Evolutionary conservation across 2,797 vertebrate species (phyloP), one percentile per base, ranked within the genome.

Genomic region (Acrossocheilus wenchowensis): DNA sequence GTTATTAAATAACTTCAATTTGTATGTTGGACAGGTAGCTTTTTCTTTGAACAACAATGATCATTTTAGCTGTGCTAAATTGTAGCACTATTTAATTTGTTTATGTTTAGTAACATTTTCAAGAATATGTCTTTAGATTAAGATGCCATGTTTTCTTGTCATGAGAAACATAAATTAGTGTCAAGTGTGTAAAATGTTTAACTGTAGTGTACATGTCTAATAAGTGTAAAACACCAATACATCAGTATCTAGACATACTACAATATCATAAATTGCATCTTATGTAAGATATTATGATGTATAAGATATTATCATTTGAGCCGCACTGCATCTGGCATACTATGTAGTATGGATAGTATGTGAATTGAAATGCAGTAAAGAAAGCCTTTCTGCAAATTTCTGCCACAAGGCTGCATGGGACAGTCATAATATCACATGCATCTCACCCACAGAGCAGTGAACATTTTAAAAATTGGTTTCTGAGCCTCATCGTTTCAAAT

Each of bases 381-480:
- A 77, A 41, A 48, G 23, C 83, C 39, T 36, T 36, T 78, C 14
- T 57, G 54, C 54, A 57, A 57, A 57, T 57, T 57, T 57, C 54
- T 68, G 64, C 6, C 64, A 68, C 64, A 36, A 68, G 64, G 34
- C 4, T 69, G 34, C 66, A 39, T 72, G 48, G 64, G 75, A 71
- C 83, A 71, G 62, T 36, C 48, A 85, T 69, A 57, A 71, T 85
- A 85, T 85, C 75, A 78, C 19, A 71, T 60, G 83, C 50, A 52
- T 68, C 64, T 78, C 17, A 54, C 75, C 64, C 83, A 69, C 64
- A 57, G 75, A 85, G 64, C 68, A 78, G 75, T 17, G 17, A 78
- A 71, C 64, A 34, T 68, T 69, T 79, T 1, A 85, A 85, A 85
- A 79, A 78, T 57, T 57, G 64, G 9, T 78, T 79, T 85, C 74